Percentiles rank a stretch among this genome's conserved stretches.
Evolutionary conservation across 2,888 invertebrate genomes (phyloP).

Genomic region (Ariolimax columbianus): DNA sequence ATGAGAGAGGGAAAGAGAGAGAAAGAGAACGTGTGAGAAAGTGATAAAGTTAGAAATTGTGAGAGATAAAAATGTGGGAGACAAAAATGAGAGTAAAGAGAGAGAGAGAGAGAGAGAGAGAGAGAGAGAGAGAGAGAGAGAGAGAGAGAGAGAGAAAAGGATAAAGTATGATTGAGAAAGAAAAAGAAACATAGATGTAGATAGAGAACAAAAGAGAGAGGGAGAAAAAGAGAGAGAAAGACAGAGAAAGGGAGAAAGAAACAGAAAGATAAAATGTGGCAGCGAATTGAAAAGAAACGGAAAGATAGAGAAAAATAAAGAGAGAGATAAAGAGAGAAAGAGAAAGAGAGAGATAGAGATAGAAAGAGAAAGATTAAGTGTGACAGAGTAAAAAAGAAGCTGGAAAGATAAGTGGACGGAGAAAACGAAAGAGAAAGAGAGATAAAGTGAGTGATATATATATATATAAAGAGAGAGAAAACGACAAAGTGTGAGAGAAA

Average conservation of each 20-base stretch:
- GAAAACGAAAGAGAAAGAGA: no score
- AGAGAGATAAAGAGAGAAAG: not conserved
- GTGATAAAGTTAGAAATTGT: no score
- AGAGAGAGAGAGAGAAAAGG: not conserved
- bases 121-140: no score
- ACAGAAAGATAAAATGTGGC: not conserved
- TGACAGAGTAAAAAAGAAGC: not conserved
- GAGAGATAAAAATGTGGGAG: no score
- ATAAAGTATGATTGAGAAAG: not conserved
- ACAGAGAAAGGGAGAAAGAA: not conserved
- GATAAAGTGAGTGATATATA: no score
- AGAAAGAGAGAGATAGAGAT: not conserved
- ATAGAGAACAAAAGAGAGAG: not conserved
- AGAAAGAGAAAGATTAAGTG: not conserved
- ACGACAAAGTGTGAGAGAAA: no score
- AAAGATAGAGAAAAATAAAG: not conserved
- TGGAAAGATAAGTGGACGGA: slow-evolving; percentile 2
- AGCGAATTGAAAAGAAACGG: not conserved
- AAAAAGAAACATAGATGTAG: not conserved
- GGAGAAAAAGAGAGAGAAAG: not conserved
- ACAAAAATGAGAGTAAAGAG: not conserved
- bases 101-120: not conserved
- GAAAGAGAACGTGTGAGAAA: no score
- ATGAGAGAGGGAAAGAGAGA: no score
- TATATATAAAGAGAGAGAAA: no score